Percentiles rank a stretch among this genome's conserved stretches.
phyloP scores from a whole-genome alignment of 1,140 invertebrate genomes.

The Cataglyphis hispanica region DNA sequence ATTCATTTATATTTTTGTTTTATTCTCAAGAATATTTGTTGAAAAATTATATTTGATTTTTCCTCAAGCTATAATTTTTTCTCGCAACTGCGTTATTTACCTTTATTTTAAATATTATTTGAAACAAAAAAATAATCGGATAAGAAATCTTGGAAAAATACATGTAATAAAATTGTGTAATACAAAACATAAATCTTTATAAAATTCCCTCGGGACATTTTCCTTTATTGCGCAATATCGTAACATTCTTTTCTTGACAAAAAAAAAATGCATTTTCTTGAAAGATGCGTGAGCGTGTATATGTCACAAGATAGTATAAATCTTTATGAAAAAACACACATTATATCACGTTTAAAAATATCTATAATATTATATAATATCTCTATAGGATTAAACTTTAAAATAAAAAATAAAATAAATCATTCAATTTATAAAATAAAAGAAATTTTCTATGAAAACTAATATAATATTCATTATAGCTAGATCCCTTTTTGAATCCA shows the following conservation, averaged over 20 bases:
- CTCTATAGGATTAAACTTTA: background rate
- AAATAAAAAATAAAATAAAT: slow-evolving; percentile 1
- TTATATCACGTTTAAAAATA: slow-evolving; percentile 1
- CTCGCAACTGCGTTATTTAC: background rate
- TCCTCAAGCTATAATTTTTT: background rate
- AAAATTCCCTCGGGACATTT: background rate
- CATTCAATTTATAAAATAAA: slow-evolving; percentile 2
- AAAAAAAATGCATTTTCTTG: slow-evolving; percentile 7
- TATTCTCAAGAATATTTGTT: background rate
- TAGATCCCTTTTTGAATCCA: background rate
- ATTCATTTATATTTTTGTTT: background rate
- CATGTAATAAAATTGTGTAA: background rate
- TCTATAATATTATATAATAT: background rate
- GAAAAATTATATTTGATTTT: background rate
- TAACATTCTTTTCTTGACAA: background rate
- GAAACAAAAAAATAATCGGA: background rate
- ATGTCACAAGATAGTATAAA: background rate
- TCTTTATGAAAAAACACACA: background rate
- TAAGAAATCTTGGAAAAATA: background rate
- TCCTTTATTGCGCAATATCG: background rate
- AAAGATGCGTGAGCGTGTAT: background rate
- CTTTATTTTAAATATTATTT: background rate
- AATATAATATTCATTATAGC: slow-evolving; percentile 5
- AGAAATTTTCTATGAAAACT: background rate
- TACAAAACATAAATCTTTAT: slow-evolving; percentile 22